phyloP scores from a whole-genome alignment of 2,888 invertebrate genomes.

The Archips xylosteana region DNA sequence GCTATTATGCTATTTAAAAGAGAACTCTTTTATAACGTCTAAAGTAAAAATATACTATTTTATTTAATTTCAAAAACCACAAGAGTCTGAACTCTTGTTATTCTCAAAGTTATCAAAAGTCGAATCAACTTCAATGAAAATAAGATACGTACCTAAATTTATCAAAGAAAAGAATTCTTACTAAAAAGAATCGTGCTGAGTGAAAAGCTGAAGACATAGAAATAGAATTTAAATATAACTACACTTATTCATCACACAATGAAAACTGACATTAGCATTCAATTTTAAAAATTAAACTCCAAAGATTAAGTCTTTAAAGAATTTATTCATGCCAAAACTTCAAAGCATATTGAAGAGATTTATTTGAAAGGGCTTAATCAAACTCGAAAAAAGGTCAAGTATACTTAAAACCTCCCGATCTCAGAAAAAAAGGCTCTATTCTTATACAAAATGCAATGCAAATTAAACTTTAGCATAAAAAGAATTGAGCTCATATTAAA shows the following conservation, averaged over 20 bases:
- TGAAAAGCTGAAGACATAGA: background rate
- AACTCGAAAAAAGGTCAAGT: constrained; percentile 37
- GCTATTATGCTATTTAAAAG: too few species aligned
- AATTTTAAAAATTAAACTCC: constrained; percentile 19
- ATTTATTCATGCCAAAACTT: constrained; percentile 30
- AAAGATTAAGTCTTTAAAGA: constrained; percentile 29
- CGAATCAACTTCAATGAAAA: background rate
- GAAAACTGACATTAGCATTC: constrained; percentile 15
- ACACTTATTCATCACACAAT: background rate
- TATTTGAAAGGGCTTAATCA: constrained; percentile 42
- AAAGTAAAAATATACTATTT: too few species aligned
- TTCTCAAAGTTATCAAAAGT: background rate
- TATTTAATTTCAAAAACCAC: background rate
- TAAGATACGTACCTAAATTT: background rate
- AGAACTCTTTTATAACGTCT: too few species aligned
- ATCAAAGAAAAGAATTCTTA: background rate
- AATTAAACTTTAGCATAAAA: background rate
- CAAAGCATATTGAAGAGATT: constrained; percentile 32
- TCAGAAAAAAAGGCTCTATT: background rate
- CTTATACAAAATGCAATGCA: background rate
- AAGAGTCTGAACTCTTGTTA: too few species aligned
- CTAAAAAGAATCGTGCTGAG: background rate
- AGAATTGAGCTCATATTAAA: background rate
- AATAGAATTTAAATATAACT: background rate
- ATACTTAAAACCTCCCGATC: constrained; percentile 11